Base-by-base conservation (phyloP, 2,113 vertebrate genomes). In the Ivindomyrus marchei region DNA sequence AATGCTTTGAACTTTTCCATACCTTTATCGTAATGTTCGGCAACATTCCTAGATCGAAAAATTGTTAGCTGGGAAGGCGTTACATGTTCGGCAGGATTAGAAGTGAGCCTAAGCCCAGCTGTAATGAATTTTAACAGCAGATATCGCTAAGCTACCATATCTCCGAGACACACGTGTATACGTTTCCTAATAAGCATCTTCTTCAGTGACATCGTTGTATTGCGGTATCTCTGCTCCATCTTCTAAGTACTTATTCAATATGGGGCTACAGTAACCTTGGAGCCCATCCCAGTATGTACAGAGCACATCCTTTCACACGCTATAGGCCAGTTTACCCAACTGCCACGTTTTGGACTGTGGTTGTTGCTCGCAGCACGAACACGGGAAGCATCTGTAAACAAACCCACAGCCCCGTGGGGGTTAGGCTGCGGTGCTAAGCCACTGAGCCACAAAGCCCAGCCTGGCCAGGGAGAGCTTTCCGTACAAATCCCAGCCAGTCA, bases 121-220 rank as follows among this genome's bases (percentile, higher is more conserved):
- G 90, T 58, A 90, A 92, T 89, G 80, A 85, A 88, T 88, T 89
- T 56, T 88, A 92, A 90, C 91, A 87, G 88, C 86, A 89, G 87
- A 89, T 90, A 87, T 66, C 83, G 70, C 88, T 89, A 88, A 88
- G 70, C 87, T 49, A n/a, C 70, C 70, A 84, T 45, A 80, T 66
- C 86, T 88, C 70, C n/a, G 46, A 87, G 45, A 52, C 13, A 62
- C 13, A 50, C 13, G 42, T 56, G 66, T 13, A 58, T 52, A 85
- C 17, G 88, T 58, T 84, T 21, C 39, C 46, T 88, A 21, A 62
- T 47, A 88, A 84, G 24, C 8, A 27, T 85, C 42, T 85, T 13
- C 31, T 56, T 19, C 49, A 89, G 19, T 89, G 47, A 58, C 24
- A 89, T 4, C 56, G 17, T 80, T 53, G 27, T 52, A 46, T 27